Base-by-base conservation (phyloP, 2,888 invertebrate genomes). In the Chironomus tentans region DNA sequence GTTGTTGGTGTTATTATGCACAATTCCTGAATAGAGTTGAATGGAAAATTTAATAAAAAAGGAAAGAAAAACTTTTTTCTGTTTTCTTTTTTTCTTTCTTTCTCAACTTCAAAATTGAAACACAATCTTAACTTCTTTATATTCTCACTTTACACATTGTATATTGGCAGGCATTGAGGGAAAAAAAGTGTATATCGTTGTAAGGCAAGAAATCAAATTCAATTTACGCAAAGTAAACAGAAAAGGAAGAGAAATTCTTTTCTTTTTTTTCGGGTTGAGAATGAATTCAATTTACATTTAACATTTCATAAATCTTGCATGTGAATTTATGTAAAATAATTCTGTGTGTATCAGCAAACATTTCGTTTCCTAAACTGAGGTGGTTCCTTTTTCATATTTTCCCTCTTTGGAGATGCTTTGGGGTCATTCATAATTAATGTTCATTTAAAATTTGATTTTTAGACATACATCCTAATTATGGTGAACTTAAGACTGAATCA, bases 181-280 rank as follows among this genome's bases (percentile, higher is more conserved):
- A 10, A 10, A 28, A 38, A 10, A 38, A 56, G n/a, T 56, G n/a
- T 56, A 56, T 56, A 15, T 56, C 50, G 6, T 48, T 13, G 24
- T 4, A 50, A 70, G 18, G 46, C n/a, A 68, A 68, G 28, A 71
- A 56, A 71, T 62, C 62, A 72, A 72, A 72, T 72, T 72, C 72
- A 62, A 72, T 72, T 72, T 72, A 72, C 48, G 72, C 12, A 72
- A 62, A 62, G 62, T 62, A 72, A 72, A 72, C 72, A 72, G 38
- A 38, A 13, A 28, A 65, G 62, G 62, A n/a, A n/a, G 28, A 18
- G 56, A 38, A 72, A 22, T n/a, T 13, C 22, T 47, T 28, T 65
- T 65, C 65, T 65, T 65, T 21, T 15, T 65, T n/a, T 65, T 15
- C 13, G 21, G 65, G 13, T 13, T 24, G 65, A 18, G 10, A 38